Evolutionary conservation across 53 echinoderm and acorn worm genomes (phyloP).

Genomic region (Actinopyga echinites): DNA sequence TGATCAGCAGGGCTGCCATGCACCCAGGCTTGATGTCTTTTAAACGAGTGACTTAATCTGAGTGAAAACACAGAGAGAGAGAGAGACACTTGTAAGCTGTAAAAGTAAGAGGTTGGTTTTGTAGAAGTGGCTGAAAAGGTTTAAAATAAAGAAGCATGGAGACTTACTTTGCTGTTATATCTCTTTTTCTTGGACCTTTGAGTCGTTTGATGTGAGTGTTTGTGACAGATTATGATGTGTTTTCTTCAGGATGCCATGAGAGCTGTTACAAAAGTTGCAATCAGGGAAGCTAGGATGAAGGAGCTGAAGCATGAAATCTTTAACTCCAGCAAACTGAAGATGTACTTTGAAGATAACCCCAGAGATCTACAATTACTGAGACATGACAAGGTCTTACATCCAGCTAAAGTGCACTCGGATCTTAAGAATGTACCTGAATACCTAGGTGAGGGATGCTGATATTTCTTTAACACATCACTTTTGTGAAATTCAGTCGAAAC

Average conservation of each 20-base stretch:
- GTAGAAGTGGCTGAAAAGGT: too few species aligned
- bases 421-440: constrained; percentile 92
- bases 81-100: too few species aligned
- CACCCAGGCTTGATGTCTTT: too few species aligned
- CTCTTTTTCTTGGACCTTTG: too few species aligned
- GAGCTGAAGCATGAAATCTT: constrained; percentile 93
- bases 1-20: too few species aligned
- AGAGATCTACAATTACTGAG: constrained; percentile 90
- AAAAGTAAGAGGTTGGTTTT: too few species aligned
- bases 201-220: too few species aligned
- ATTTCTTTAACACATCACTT: not conserved
- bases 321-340: constrained; percentile 89
- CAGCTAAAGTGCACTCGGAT: constrained; percentile 89
- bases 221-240: not conserved
- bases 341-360: constrained; percentile 97
- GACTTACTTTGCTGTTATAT: too few species aligned
- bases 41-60: too few species aligned
- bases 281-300: constrained; percentile 87
- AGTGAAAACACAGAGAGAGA: too few species aligned
- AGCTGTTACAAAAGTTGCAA: constrained; percentile 86
- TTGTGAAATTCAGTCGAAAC: not conserved
- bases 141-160: too few species aligned
- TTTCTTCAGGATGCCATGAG: constrained; percentile 87
- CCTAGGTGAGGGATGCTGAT: constrained; percentile 75
- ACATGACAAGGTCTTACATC: constrained; percentile 94